Conservation (phyloP, 2,797 vertebrate species). For the Anolis apletophallus region DNA sequence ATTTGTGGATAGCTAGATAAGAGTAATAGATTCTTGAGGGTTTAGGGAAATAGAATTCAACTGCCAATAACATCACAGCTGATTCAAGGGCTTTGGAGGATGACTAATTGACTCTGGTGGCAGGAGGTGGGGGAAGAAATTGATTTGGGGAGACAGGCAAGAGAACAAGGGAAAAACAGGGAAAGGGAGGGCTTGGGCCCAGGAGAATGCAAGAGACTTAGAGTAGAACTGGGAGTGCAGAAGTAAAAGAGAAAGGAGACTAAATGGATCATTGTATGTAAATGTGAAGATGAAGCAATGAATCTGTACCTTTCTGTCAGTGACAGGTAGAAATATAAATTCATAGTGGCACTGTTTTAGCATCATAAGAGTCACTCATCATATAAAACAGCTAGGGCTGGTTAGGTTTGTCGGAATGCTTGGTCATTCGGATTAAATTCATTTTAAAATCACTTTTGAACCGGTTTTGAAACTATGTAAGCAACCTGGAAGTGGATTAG, state of each 20-base stretch:
- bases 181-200: background rate
- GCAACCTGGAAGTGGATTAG: no score
- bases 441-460: no score
- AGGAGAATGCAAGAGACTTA: background rate
- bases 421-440: no score
- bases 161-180: background rate
- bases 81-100: conserved; percentile 9
- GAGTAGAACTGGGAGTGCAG: background rate
- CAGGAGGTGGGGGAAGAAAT: background rate
- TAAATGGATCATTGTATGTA: conserved; percentile 1
- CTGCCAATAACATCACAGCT: background rate
- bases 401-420: no score
- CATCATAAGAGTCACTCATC: no score
- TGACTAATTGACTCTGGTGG: background rate
- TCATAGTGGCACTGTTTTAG: background rate
- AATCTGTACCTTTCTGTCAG: background rate
- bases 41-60: background rate
- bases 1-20: background rate
- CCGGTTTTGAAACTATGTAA: no score
- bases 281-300: background rate
- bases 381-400: no score
- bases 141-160: conserved; percentile 17
- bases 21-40: background rate
- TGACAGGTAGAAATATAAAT: conserved; percentile 28
- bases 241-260: background rate